Percentiles rank a stretch among this genome's conserved stretches.
Evolutionary conservation across 2,888 invertebrate genomes (phyloP).

Genomic region (Pandemis corylana): DNA sequence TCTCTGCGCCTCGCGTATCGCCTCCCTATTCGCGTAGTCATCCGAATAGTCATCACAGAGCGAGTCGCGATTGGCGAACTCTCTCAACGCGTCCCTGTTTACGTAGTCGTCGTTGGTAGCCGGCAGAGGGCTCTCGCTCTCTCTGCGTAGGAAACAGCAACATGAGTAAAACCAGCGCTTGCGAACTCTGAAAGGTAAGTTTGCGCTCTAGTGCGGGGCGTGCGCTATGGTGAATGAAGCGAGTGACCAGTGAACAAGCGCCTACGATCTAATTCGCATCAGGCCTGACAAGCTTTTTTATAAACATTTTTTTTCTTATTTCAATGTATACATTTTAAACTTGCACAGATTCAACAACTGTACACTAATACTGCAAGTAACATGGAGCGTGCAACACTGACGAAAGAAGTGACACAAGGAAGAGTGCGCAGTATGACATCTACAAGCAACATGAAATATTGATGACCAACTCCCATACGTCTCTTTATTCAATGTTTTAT

Average conservation of each 20-base stretch:
- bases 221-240: slow-evolving; percentile 44
- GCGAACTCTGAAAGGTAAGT: slow-evolving; percentile 73
- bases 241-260: slow-evolving; percentile 29
- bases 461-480: slow-evolving; percentile 10
- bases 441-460: slow-evolving; percentile 31
- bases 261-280: neutral
- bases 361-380: neutral
- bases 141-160: slow-evolving; percentile 83
- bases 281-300: neutral
- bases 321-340: neutral
- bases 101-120: slow-evolving; percentile 78
- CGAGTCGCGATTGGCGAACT: slow-evolving; percentile 79
- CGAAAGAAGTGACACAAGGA: slow-evolving; percentile 16
- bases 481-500: neutral
- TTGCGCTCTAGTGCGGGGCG: slow-evolving; percentile 63
- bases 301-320: neutral
- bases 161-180: slow-evolving; percentile 79
- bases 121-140: slow-evolving; percentile 79
- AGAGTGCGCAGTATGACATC: slow-evolving; percentile 19
- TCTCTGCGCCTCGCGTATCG: slow-evolving; percentile 79
- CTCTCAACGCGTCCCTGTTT: slow-evolving; percentile 75
- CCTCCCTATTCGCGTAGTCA: slow-evolving; percentile 81
- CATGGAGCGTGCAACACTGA: slow-evolving; percentile 20
- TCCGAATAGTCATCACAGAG: slow-evolving; percentile 80
- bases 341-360: neutral